These are phyloP conservation scores for Myathropa florea DNA, from an alignment of 2,888 invertebrate species.

Conservation along the genomic window DNA sequence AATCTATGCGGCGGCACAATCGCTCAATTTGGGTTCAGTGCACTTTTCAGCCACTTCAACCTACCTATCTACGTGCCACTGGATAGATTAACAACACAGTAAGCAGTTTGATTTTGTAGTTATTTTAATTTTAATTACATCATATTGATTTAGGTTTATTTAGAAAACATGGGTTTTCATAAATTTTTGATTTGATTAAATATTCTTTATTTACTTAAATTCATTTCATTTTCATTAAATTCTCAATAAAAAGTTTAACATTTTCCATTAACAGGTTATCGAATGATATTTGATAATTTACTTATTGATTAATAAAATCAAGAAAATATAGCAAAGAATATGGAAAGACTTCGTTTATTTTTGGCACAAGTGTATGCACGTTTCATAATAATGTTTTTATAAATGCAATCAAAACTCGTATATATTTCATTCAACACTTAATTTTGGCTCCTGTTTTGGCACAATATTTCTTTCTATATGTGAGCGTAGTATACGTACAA, in stretches of 20 bases:
- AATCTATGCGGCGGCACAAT: no score
- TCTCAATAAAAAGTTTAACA: slow-evolving; percentile 48
- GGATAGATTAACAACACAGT: no score
- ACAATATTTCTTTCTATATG: neutral
- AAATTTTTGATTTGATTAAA: slow-evolving; percentile 31
- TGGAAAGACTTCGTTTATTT: neutral
- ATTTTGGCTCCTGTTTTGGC: slow-evolving; percentile 7
- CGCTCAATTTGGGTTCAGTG: no score
- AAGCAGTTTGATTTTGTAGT: neutral
- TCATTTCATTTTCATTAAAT: slow-evolving; percentile 32
- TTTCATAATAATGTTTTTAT: neutral
- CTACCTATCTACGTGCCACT: no score
- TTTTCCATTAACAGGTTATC: slow-evolving; percentile 30
- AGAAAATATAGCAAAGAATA: neutral
- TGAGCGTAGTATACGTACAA: neutral
- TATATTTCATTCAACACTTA: neutral
- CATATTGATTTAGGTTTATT: slow-evolving; percentile 15
- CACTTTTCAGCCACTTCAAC: no score
- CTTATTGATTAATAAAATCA: neutral
- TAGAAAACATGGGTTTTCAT: slow-evolving; percentile 15
- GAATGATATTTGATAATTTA: slow-evolving; percentile 18
- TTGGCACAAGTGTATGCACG: neutral
- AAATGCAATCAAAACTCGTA: neutral
- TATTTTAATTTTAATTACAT: slow-evolving; percentile 9
- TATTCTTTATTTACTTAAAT: slow-evolving; percentile 25